phyloP scores from a whole-genome alignment of 2,113 vertebrate genomes.

The Solea solea region DNA sequence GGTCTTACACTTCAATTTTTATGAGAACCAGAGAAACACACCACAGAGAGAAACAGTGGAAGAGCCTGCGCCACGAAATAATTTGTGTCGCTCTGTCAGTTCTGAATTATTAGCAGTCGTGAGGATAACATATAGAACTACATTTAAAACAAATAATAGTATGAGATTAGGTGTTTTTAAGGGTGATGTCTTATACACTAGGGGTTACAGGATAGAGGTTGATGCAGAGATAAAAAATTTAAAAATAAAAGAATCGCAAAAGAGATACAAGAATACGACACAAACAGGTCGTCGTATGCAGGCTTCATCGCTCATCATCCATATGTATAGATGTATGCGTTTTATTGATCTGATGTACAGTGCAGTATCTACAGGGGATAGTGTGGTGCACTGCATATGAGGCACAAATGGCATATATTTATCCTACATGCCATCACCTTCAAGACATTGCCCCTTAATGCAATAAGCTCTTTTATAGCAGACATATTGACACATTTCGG shows the following conservation, averaged over 20 bases:
- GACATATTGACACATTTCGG: too few relatives aligned
- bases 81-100: background rate
- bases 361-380: conserved; percentile 19
- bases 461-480: too few relatives aligned
- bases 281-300: too few relatives aligned
- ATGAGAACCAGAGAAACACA: background rate
- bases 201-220: too few relatives aligned
- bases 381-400: background rate
- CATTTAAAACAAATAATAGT: background rate
- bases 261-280: too few relatives aligned
- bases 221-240: too few relatives aligned
- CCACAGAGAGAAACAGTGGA: too few relatives aligned
- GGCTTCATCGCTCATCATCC: background rate
- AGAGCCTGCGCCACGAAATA: too few relatives aligned
- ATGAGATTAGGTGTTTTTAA: background rate
- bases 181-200: too few relatives aligned
- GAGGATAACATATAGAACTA: background rate
- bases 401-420: background rate
- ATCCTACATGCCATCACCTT: background rate
- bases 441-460: background rate
- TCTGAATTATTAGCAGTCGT: background rate
- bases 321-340: conserved; percentile 19
- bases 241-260: too few relatives aligned
- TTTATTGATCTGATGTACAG: conserved; percentile 28
- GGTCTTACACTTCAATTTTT: background rate